These are phyloP conservation scores for Rhopalosiphum padi DNA, from an alignment of 1,140 invertebrate genomes.

Conservation along the genomic window DNA sequence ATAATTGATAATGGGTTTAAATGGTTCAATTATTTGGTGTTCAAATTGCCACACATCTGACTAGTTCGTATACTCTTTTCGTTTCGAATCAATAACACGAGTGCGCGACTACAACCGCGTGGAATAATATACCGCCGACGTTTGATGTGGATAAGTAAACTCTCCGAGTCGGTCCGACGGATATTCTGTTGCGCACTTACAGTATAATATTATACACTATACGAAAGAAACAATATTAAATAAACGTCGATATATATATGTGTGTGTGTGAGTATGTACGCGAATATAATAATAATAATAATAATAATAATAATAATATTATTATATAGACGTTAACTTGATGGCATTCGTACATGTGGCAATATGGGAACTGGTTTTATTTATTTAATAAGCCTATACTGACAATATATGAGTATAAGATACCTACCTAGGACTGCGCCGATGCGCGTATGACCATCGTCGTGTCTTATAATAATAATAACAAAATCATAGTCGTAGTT, in stretches of 20 bases:
- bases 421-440: background rate
- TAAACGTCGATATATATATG: background rate
- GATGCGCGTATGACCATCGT: background rate
- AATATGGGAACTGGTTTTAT: background rate
- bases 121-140: background rate
- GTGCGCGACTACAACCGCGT: background rate
- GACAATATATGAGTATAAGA: background rate
- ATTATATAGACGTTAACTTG: conserved; percentile 10
- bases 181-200: background rate
- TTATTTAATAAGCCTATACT: background rate
- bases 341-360: background rate
- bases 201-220: background rate
- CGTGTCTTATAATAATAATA: background rate
- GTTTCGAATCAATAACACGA: background rate
- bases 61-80: background rate
- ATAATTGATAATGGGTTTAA: background rate
- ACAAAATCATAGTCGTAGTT: background rate
- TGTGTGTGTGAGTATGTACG: background rate
- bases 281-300: background rate
- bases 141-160: background rate
- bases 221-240: background rate
- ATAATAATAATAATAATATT: background rate
- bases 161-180: background rate
- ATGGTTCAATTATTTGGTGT: background rate
- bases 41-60: background rate